These are phyloP conservation scores for Ophioninae sp. DNA, from an alignment of 2,888 invertebrate species.

Conservation along the genomic window DNA sequence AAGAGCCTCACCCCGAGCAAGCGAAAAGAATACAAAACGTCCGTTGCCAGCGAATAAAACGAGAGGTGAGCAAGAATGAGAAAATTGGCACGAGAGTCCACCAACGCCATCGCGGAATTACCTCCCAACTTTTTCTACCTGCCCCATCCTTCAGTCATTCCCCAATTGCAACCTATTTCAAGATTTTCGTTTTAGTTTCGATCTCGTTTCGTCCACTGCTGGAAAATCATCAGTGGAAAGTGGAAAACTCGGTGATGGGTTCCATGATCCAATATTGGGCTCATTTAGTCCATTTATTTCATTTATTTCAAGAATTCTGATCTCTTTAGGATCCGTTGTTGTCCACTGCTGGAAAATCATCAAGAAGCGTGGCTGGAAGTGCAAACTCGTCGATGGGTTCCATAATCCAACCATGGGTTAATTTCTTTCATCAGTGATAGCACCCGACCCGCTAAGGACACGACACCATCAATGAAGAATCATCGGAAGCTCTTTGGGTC, in stretches of 20 bases:
- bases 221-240: not conserved
- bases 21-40: slow-evolving; percentile 54
- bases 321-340: too few relatives aligned
- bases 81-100: slow-evolving; percentile 69
- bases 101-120: slow-evolving; percentile 68
- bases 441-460: too few relatives aligned
- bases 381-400: too few relatives aligned
- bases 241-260: not conserved
- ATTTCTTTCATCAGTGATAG: too few relatives aligned
- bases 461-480: too few relatives aligned
- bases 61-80: slow-evolving; percentile 59
- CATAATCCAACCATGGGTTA: too few relatives aligned
- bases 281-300: too few relatives aligned
- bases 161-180: slow-evolving; percentile 48
- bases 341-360: too few relatives aligned
- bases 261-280: too few relatives aligned
- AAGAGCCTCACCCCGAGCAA: slow-evolving; percentile 44
- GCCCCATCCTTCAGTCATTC: slow-evolving; percentile 47
- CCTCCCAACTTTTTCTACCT: slow-evolving; percentile 52
- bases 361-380: too few relatives aligned
- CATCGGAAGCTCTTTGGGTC: too few relatives aligned
- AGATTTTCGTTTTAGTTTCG: slow-evolving; percentile 45
- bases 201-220: slow-evolving; percentile 24
- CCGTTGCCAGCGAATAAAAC: slow-evolving; percentile 59
- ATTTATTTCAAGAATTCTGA: too few relatives aligned